These are phyloP conservation scores for Patella pellucida DNA, from an alignment of 2,888 invertebrate species.

Conservation along the genomic window DNA sequence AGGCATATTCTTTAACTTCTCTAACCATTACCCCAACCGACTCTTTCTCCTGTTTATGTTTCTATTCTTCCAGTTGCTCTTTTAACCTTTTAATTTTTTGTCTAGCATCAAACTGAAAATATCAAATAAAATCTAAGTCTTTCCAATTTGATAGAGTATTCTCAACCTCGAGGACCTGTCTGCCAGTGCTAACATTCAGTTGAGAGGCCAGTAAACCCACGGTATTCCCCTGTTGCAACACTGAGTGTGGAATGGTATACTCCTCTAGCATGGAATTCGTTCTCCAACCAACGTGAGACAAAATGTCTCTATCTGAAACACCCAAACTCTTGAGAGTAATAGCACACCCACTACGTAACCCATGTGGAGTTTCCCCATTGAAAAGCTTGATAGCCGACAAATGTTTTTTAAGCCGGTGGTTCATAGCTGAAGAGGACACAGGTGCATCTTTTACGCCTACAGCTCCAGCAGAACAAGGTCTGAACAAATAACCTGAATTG, in stretches of 20 bases:
- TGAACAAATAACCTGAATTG: conserved; percentile 16
- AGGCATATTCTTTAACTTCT: not conserved
- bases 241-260: not conserved
- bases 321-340: not conserved
- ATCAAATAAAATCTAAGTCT: no score
- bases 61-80: not conserved
- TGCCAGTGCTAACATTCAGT: no score
- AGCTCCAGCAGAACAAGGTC: not conserved
- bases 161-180: no score
- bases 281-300: conserved; percentile 17
- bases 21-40: not conserved
- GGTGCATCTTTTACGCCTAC: conserved; percentile 10
- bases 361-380: conserved; percentile 16
- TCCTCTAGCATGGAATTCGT: not conserved
- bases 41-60: not conserved
- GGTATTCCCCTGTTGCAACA: not conserved
- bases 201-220: not conserved
- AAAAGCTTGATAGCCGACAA: not conserved
- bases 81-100: no score
- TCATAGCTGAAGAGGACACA: conserved; percentile 13
- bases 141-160: no score
- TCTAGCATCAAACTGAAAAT: no score
- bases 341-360: conserved; percentile 11
- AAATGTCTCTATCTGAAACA: not conserved
- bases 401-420: conserved; percentile 15